These are phyloP conservation scores for Trichomycterus rosablanca DNA, from an alignment of 2,113 vertebrate species.

Conservation along the genomic window DNA sequence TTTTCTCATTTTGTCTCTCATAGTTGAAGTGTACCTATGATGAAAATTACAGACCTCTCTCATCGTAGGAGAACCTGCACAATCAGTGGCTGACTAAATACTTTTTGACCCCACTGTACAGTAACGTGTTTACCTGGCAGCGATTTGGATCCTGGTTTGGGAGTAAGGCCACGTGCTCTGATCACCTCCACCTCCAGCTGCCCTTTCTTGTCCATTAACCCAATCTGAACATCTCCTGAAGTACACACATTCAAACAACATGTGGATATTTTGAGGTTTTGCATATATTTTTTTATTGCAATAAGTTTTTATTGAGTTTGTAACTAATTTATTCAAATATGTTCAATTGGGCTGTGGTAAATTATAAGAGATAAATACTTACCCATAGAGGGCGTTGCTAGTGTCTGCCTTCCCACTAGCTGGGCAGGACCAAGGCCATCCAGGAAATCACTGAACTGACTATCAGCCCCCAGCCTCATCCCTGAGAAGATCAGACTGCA, in stretches of 20 bases:
- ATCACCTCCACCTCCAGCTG: constrained; percentile 98
- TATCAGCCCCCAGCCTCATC: constrained; percentile 90
- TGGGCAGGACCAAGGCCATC: constrained; percentile 95
- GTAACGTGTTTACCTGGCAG: constrained; percentile 96
- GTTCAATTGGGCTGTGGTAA: too few relatives aligned
- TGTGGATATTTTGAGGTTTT: neutral
- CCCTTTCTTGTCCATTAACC: constrained; percentile 95
- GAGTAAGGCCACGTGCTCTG: constrained; percentile 90
- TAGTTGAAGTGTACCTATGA: too few relatives aligned
- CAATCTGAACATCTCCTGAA: constrained; percentile 95
- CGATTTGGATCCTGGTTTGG: constrained; percentile 95
- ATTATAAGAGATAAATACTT: constrained; percentile 54
- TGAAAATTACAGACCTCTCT: too few relatives aligned
- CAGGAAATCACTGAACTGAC: constrained; percentile 97
- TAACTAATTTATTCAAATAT: neutral
- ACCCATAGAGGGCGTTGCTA: constrained; percentile 98
- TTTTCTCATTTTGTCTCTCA: too few relatives aligned
- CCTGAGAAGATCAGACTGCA: constrained; percentile 95
- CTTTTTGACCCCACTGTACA: too few relatives aligned
- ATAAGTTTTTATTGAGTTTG: neutral
- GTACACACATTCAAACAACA: constrained; percentile 2
- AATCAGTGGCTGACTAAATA: too few relatives aligned
- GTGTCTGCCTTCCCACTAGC: constrained; percentile 91
- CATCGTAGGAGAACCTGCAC: too few relatives aligned
- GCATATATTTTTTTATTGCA: neutral